Evolutionary conservation across 2,113 vertebrate species (phyloP), one percentile per base, ranked within the genome.

Genomic region (Serilophus lunatus): DNA sequence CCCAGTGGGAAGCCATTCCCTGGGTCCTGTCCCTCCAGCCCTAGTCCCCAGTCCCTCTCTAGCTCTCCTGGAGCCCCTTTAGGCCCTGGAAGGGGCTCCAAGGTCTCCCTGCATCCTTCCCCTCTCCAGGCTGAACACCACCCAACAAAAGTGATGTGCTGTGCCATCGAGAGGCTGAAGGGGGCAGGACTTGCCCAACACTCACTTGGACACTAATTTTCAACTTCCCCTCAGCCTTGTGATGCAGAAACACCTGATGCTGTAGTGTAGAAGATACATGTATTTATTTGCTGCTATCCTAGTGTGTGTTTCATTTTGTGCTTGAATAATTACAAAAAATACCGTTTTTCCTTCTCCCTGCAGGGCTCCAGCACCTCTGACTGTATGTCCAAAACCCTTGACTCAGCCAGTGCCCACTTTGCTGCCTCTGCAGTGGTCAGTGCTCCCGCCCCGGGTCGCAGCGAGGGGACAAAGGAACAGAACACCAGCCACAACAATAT

Each of bases 321-420:
- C 25, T 51, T 15, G 33, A 16, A 5, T 47, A 45, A 28, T 42
- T 20, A 5, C 8, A 28, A 38, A 17, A 49, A 3, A 0, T 12
- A 8, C 13, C 4, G 20, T 4, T 18, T 7, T 18, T 20, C 1
- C 4, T 31, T 63, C 8, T 33, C 84, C 69, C 71, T 88, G 1
- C 70, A 99, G 99, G 98, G 98, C 95, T 97, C 97, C 72, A 93
- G 96, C 95, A 97, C 98, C 86, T 97, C 98, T 90, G 98, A 99
- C 97, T 98, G 98, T 53, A 97, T 98, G 97, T 98, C 98, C 49
- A 99, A 99, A 98, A 98, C 98, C 61, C 98, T 99, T 70, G 99
- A 99, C 97, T 99, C 99, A 61, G 99, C 98, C 95, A 98, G 98
- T 29, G 99, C 99, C 97, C 99, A 99, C 93, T 99, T 99, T 97